These are phyloP conservation scores for Ciconia maguari DNA, from an alignment of 2,113 vertebrate species.

Conservation along the genomic window DNA sequence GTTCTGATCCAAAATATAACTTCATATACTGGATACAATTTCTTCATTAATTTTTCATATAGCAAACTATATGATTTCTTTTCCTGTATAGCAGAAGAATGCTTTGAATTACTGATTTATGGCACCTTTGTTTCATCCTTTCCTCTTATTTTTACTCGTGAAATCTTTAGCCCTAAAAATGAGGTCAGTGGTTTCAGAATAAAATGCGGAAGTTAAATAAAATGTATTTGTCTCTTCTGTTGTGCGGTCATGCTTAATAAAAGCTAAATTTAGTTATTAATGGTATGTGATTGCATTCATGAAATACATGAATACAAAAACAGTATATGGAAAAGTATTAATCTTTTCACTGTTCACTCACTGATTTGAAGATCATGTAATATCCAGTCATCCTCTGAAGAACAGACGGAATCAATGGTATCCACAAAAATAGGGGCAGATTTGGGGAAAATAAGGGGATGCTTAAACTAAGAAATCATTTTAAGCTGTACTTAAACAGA, in stretches of 20 bases:
- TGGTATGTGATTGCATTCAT: background rate
- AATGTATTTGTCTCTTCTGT: background rate
- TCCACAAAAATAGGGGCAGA: background rate
- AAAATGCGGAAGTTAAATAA: constrained; percentile 18
- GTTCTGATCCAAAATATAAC: background rate
- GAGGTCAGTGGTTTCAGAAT: constrained; percentile 23
- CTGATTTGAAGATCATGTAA: background rate
- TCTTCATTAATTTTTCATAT: background rate
- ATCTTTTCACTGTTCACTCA: background rate
- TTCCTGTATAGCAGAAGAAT: background rate
- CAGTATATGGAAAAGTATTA: background rate
- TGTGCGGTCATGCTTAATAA: background rate
- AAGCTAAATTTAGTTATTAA: constrained; percentile 13
- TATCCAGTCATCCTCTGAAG: background rate
- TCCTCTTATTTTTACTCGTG: background rate
- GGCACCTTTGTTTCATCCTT: background rate
- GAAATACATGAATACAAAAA: background rate
- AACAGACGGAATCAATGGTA: background rate
- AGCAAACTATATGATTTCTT: background rate
- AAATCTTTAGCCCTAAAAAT: background rate
- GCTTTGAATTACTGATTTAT: background rate
- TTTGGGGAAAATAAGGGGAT: background rate
- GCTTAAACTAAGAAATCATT: background rate
- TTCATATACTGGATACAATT: background rate
- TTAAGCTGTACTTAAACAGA: background rate